Conservation (phyloP, 1,140 invertebrate species). For the Trigoniulus corallinus region DNA sequence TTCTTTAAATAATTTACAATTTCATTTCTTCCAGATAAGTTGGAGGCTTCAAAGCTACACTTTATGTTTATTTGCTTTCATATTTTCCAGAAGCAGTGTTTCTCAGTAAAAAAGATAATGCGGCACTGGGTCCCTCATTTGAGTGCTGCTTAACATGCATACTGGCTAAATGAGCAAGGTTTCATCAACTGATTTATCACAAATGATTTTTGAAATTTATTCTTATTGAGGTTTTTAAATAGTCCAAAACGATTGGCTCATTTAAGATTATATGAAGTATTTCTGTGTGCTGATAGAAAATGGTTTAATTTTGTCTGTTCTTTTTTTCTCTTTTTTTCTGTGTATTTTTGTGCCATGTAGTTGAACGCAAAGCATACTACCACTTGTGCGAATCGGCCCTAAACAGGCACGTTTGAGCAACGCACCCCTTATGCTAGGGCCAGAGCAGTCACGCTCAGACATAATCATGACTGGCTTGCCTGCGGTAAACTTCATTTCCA, state of each 20-base stretch:
- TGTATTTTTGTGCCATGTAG: slow-evolving; percentile 15
- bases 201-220: neutral
- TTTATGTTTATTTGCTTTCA: neutral
- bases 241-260: neutral
- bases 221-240: neutral
- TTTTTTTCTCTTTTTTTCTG: slow-evolving; percentile 17
- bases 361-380: slow-evolving; percentile 12
- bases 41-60: too few species aligned
- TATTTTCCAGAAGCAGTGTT: neutral
- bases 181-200: neutral
- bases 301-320: slow-evolving; percentile 13
- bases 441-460: slow-evolving; percentile 9
- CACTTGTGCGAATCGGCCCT: slow-evolving; percentile 9
- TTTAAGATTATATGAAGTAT: neutral
- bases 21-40: too few species aligned
- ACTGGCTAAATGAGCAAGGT: neutral
- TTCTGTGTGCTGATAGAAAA: neutral
- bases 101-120: too few species aligned
- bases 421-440: slow-evolving; percentile 8
- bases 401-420: slow-evolving; percentile 2
- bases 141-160: neutral
- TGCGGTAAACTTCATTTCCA: slow-evolving; percentile 15
- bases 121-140: neutral
- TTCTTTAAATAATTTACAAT: too few species aligned
- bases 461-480: slow-evolving; percentile 13